phyloP scores from a whole-genome alignment of 2,888 invertebrate genomes.

The Rutpela maculata region DNA sequence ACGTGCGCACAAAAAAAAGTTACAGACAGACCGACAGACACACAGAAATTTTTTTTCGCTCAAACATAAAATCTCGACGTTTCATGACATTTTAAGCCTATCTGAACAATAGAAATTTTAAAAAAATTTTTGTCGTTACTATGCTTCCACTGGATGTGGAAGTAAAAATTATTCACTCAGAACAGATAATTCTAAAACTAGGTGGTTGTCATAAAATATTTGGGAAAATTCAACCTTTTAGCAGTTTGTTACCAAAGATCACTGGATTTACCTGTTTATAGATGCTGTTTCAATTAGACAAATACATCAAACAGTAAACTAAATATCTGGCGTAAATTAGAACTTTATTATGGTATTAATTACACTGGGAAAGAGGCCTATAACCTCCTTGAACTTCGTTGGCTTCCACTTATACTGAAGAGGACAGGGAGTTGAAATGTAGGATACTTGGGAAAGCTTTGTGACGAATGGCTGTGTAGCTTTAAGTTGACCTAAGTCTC shows the following conservation, averaged over 20 bases:
- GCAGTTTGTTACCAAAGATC: too few relatives aligned
- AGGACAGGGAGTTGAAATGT: constrained; percentile 45
- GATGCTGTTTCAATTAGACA: background rate
- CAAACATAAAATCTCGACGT: too few relatives aligned
- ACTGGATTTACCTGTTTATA: background rate
- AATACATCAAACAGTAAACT: constrained; percentile 9
- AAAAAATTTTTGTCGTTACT: too few relatives aligned
- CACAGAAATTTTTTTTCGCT: too few relatives aligned
- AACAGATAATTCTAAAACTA: too few relatives aligned
- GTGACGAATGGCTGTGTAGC: constrained; percentile 42
- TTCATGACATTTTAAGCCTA: too few relatives aligned
- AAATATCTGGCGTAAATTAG: background rate
- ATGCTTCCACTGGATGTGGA: too few relatives aligned
- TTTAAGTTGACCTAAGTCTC: constrained; percentile 45
- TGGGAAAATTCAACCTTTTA: too few relatives aligned
- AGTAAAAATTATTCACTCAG: too few relatives aligned
- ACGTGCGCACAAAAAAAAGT: too few relatives aligned
- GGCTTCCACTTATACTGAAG: constrained; percentile 39
- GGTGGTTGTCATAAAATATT: background rate
- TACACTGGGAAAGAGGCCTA: constrained; percentile 34
- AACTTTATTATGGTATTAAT: constrained; percentile 28
- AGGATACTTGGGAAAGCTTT: constrained; percentile 42
- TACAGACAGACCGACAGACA: too few relatives aligned
- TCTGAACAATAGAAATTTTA: too few relatives aligned
- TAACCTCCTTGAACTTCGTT: constrained; percentile 36